A percentile compares a stretch with the other conserved stretches of the same genome.
phyloP scores from a whole-genome alignment of 2,888 invertebrate genomes.

The Rhingia rostrata region DNA sequence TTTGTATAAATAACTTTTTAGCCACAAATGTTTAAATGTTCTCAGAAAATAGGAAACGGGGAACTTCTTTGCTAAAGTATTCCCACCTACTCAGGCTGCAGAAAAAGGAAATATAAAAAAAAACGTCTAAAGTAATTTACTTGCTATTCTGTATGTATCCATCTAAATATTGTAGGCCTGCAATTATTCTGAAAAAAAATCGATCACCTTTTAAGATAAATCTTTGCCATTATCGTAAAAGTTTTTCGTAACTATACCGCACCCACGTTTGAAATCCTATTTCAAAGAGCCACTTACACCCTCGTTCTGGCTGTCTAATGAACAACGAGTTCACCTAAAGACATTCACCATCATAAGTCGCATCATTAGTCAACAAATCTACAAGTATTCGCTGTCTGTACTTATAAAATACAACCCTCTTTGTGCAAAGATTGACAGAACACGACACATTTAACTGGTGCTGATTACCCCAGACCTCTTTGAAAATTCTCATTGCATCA shows the following conservation, averaged over 20 bases:
- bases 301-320: not conserved
- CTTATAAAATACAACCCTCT: constrained; percentile 31
- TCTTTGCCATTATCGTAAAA: no score
- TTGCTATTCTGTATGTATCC: no score
- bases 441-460: constrained; percentile 42
- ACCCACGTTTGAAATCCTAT: not conserved
- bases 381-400: constrained; percentile 36
- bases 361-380: constrained; percentile 61
- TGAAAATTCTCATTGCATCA: constrained; percentile 10
- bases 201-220: no score
- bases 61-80: no score
- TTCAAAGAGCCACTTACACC: not conserved
- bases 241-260: not conserved
- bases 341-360: constrained; percentile 29
- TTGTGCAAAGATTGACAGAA: constrained; percentile 31
- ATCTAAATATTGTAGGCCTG: no score
- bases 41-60: no score
- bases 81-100: no score
- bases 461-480: constrained; percentile 30
- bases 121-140: no score
- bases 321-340: constrained; percentile 7
- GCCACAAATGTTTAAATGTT: no score
- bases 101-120: no score
- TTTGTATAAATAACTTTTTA: no score
- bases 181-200: no score